These are phyloP conservation scores for Caenorhabditis becei DNA, from an alignment of 2,888 invertebrate genomes.

Conservation along the genomic window DNA sequence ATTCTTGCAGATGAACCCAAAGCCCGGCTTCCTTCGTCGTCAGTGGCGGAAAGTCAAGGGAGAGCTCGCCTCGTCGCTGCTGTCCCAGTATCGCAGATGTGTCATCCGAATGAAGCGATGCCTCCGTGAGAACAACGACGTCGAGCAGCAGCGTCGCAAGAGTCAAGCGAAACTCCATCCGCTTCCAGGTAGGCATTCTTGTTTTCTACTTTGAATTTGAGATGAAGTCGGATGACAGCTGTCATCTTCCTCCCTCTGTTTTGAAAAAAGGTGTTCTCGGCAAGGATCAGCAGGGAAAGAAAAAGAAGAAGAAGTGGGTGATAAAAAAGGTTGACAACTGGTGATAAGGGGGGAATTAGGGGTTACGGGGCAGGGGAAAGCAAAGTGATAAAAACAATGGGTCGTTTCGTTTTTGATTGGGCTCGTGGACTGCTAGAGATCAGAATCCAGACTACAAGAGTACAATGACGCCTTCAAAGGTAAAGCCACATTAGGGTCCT, in stretches of 20 bases:
- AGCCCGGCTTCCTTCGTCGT: constrained; percentile 62
- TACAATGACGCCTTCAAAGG: too few relatives aligned
- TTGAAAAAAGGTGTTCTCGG: constrained; percentile 10
- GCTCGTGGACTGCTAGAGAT: constrained; percentile 16
- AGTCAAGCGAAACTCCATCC: constrained; percentile 71
- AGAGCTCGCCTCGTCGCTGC: constrained; percentile 44
- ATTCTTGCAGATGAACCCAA: constrained; percentile 65
- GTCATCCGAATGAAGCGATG: constrained; percentile 64
- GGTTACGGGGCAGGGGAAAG: background rate
- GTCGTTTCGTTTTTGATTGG: constrained; percentile 12
- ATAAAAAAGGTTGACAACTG: constrained; percentile 15
- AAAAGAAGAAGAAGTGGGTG: constrained; percentile 4
- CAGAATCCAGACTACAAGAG: constrained; percentile 15
- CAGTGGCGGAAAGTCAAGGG: constrained; percentile 64
- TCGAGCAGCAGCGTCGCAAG: constrained; percentile 64
- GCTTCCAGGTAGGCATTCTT: constrained; percentile 60
- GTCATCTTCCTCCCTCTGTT: constrained; percentile 21
- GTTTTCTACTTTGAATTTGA: too few relatives aligned
- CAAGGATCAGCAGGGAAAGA: background rate
- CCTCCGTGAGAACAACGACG: constrained; percentile 59
- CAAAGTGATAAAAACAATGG: constrained; percentile 5
- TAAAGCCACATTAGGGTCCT: too few relatives aligned
- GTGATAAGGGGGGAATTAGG: background rate
- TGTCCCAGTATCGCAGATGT: constrained; percentile 63
- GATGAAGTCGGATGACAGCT: too few relatives aligned